Conservation (phyloP, 2,888 invertebrate genomes). For the Chaetogeoica ovagalla region DNA sequence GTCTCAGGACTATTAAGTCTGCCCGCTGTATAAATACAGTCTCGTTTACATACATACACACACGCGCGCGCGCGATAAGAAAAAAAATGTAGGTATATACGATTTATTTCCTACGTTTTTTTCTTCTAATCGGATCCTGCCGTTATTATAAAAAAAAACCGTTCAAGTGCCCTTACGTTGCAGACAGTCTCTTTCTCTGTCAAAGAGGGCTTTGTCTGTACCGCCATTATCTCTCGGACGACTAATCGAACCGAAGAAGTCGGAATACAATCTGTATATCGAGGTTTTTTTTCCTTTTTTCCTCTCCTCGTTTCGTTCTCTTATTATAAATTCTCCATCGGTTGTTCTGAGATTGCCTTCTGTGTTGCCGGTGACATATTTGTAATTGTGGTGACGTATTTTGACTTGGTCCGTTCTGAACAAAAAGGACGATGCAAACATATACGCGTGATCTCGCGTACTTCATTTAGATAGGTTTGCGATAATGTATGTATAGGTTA, state of each 20-base stretch:
- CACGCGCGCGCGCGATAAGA: not conserved
- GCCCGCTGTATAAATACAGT: slow-evolving; percentile 16
- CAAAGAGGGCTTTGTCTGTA: slow-evolving; percentile 47
- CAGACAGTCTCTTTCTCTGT: slow-evolving; percentile 41
- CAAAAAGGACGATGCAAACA: slow-evolving; percentile 23
- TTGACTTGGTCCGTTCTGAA: slow-evolving; percentile 30
- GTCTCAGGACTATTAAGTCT: slow-evolving; percentile 43
- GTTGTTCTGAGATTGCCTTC: slow-evolving; percentile 34
- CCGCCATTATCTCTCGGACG: slow-evolving; percentile 48
- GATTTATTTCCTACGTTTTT: slow-evolving; percentile 48
- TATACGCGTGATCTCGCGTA: not conserved
- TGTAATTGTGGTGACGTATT: slow-evolving; percentile 28
- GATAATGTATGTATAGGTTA: not conserved
- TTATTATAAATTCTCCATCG: not conserved
- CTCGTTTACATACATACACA: slow-evolving; percentile 7
- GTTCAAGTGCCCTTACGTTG: slow-evolving; percentile 41
- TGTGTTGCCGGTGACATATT: slow-evolving; percentile 46
- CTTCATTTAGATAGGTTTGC: not conserved
- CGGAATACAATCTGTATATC: slow-evolving; percentile 38
- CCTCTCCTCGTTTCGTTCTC: not conserved
- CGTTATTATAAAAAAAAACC: slow-evolving; percentile 34
- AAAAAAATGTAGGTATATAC: slow-evolving; percentile 12
- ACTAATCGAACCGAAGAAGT: slow-evolving; percentile 51
- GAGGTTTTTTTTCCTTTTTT: slow-evolving; percentile 28
- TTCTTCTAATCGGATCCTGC: slow-evolving; percentile 38